A percentile compares a stretch with the other conserved stretches of the same genome.
Conservation (phyloP, 2,888 invertebrate species). For the Epinotia nisella region DNA sequence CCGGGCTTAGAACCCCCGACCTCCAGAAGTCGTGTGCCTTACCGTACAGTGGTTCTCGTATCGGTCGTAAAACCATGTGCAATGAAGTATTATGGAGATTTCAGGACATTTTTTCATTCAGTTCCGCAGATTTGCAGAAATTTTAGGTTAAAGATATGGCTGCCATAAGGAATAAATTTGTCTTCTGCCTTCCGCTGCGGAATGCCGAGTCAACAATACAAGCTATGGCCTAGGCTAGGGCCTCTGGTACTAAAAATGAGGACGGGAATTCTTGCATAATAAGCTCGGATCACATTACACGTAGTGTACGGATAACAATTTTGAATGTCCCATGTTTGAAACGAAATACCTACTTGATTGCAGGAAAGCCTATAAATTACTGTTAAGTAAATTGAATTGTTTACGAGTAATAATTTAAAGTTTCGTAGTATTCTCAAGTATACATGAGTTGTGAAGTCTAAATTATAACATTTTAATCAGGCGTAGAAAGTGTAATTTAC, state of each 20-base stretch:
- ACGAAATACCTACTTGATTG: background rate
- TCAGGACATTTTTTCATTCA: background rate
- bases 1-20: too few relatives aligned
- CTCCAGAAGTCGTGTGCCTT: too few relatives aligned
- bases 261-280: conserved; percentile 53
- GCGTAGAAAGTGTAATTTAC: background rate
- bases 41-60: too few relatives aligned
- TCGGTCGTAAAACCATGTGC: too few relatives aligned
- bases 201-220: conserved; percentile 56
- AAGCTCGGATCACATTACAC: conserved; percentile 46
- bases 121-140: conserved; percentile 14
- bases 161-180: conserved; percentile 45
- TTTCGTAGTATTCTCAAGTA: too few relatives aligned
- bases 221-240: conserved; percentile 51
- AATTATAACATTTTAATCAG: background rate
- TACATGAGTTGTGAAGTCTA: too few relatives aligned
- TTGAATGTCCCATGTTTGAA: background rate
- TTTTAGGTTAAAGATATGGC: conserved; percentile 38
- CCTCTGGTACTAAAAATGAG: conserved; percentile 61
- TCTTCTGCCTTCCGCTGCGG: conserved; percentile 31
- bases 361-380: background rate
- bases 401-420: too few relatives aligned
- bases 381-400: too few relatives aligned
- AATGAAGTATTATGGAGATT: too few relatives aligned
- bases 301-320: conserved; percentile 43